Evolutionary conservation across 2,797 vertebrate species (phyloP).

Genomic region (Melanotaenia parkinsoni): DNA sequence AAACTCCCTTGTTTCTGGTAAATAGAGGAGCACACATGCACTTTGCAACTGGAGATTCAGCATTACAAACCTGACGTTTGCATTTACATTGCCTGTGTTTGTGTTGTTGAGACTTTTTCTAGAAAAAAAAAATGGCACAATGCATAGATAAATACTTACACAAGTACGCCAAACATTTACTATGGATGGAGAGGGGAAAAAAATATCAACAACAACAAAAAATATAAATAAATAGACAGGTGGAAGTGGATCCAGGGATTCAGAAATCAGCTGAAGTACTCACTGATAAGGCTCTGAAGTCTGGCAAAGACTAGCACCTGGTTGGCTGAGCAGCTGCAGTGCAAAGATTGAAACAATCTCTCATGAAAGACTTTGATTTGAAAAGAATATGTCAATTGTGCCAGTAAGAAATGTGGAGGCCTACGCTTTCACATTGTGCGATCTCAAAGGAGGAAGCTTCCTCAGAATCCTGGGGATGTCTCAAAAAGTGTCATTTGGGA

Average conservation of each 20-base stretch:
- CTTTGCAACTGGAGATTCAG: conserved; percentile 75
- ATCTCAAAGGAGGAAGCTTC: conserved; percentile 89
- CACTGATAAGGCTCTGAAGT: conserved; percentile 79
- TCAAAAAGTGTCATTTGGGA: conserved; percentile 86
- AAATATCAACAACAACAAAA: conserved; percentile 70
- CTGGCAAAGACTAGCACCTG: conserved; percentile 82
- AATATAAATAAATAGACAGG: conserved; percentile 78
- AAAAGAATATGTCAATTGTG: conserved; percentile 88
- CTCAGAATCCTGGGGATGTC: conserved; percentile 81
- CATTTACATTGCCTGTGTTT: conserved; percentile 94
- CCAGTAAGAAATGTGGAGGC: conserved; percentile 88
- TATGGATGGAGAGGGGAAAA: conserved; percentile 82
- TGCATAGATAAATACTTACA: conserved; percentile 72
- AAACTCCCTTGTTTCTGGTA: conserved; percentile 85
- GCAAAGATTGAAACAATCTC: conserved; percentile 83
- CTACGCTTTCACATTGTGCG: conserved; percentile 89
- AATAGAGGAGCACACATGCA: conserved; percentile 73
- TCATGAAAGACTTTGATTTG: conserved; percentile 83
- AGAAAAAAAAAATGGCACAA: conserved; percentile 77
- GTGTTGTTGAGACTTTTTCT: conserved; percentile 90
- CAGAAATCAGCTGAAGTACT: conserved; percentile 90
- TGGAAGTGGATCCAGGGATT: conserved; percentile 38
- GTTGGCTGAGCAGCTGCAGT: conserved; percentile 77
- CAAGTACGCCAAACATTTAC: conserved; percentile 84
- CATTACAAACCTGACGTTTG: conserved; percentile 87